Percentiles rank a stretch among this genome's conserved stretches.
These are phyloP conservation scores for Glaucomys volans DNA, from an alignment of 2,113 vertebrate species.

Conservation along the genomic window DNA sequence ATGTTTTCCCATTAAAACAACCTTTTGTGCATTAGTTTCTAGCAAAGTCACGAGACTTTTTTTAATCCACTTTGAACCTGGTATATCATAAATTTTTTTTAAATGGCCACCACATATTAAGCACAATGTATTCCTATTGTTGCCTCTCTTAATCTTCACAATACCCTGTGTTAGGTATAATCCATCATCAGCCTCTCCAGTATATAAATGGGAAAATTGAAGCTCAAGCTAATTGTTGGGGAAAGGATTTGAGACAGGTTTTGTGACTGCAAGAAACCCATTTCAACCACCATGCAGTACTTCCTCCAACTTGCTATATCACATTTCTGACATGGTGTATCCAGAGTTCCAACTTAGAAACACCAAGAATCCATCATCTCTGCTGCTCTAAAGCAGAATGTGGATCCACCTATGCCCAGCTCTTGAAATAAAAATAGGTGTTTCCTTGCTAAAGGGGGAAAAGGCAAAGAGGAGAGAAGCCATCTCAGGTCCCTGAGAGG, in stretches of 20 bases:
- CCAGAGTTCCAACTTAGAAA: not conserved
- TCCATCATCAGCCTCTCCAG: not conserved
- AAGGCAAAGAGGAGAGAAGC: not conserved
- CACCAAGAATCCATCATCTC: not conserved
- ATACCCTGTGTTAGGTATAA: not conserved
- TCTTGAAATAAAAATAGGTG: not conserved
- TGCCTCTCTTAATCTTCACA: not conserved
- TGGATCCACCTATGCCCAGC: not conserved
- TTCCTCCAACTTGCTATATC: not conserved
- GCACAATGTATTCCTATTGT: not conserved
- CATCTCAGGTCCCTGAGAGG: not conserved
- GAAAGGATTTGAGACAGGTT: not conserved
- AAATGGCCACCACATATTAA: not conserved
- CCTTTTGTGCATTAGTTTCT: not conserved
- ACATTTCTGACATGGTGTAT: not conserved
- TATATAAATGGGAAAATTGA: not conserved
- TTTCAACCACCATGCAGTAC: not conserved
- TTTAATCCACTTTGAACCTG: not conserved
- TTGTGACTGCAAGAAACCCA: not conserved
- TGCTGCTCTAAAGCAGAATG: not conserved
- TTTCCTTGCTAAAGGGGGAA: not conserved
- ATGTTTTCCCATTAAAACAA: not conserved
- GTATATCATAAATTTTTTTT: not conserved
- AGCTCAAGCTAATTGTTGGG: not conserved
- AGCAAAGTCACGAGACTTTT: slow-evolving; percentile 15